Percentiles rank a stretch among this genome's conserved stretches.
phyloP scores from a whole-genome alignment of 1,140 invertebrate genomes.

The Drosophila serrata region DNA sequence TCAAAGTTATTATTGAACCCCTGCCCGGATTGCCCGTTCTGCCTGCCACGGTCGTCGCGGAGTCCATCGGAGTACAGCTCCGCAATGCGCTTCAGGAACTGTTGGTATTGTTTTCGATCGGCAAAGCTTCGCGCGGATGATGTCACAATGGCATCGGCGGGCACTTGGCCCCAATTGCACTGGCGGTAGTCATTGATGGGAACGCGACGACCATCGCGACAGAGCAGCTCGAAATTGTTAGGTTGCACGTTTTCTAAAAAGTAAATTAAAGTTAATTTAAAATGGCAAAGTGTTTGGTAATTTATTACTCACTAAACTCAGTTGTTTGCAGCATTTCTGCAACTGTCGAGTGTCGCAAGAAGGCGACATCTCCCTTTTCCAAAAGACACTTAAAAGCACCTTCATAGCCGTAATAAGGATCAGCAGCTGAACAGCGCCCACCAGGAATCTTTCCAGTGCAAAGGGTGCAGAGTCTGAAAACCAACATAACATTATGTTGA shows the following conservation, averaged over 20 bases:
- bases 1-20: conserved; percentile 50
- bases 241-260: conserved; percentile 87
- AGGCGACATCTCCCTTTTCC: conserved; percentile 96
- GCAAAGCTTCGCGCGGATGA: conserved; percentile 90
- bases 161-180: conserved; percentile 96
- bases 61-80: conserved; percentile 85
- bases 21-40: conserved; percentile 34
- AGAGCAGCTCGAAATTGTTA: conserved; percentile 94
- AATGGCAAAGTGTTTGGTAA: background rate
- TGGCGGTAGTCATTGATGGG: conserved; percentile 90
- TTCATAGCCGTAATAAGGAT: conserved; percentile 96
- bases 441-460: conserved; percentile 93
- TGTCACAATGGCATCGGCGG: conserved; percentile 94
- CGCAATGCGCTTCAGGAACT: conserved; percentile 87
- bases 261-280: background rate
- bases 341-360: conserved; percentile 95
- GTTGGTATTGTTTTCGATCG: conserved; percentile 88
- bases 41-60: conserved; percentile 50
- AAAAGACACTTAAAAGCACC: conserved; percentile 95
- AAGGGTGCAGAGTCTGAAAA: conserved; percentile 90
- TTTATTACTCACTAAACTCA: conserved; percentile 87
- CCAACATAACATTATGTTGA: background rate
- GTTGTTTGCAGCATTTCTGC: conserved; percentile 88
- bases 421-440: conserved; percentile 92
- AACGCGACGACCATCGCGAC: conserved; percentile 91